Evolutionary conservation across 2,797 vertebrate genomes (phyloP).

Genomic region (Rhynchotus rufescens): DNA sequence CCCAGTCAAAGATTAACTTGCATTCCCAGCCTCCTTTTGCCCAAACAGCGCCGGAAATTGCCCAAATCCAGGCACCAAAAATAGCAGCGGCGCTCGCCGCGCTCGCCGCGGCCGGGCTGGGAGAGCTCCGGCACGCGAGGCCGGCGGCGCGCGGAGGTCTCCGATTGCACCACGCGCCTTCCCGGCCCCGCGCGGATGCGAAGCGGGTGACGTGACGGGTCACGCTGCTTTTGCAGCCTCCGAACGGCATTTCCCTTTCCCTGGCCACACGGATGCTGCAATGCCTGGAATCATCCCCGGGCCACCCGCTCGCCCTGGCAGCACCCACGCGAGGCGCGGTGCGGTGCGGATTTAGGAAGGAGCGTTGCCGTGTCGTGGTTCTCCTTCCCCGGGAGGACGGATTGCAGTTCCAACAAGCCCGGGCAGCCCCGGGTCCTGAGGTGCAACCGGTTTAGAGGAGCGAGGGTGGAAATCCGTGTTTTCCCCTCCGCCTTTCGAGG

Average conservation of each 20-base stretch:
- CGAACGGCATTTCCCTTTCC: fast-evolving
- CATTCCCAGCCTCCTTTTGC: not conserved
- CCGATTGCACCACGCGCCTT: fast-evolving
- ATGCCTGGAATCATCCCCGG: not conserved
- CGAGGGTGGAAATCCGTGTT: not conserved
- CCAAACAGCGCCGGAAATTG: not conserved
- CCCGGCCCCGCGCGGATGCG: fast-evolving
- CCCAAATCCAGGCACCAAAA: not conserved
- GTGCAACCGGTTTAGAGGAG: fast-evolving
- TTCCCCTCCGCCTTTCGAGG: not conserved
- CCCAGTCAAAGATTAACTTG: not conserved
- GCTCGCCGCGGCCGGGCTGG: fast-evolving
- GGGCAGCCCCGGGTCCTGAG: not conserved
- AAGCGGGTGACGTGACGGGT: fast-evolving
- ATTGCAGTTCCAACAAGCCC: fast-evolving
- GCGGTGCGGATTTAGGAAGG: not conserved
- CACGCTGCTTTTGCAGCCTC: fast-evolving
- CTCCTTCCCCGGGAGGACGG: not conserved
- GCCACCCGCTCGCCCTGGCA: not conserved
- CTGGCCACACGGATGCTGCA: fast-evolving
- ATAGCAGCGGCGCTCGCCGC: not conserved
- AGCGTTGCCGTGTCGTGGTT: fast-evolving
- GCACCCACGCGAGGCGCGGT: fast-evolving
- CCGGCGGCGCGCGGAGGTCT: fast-evolving
- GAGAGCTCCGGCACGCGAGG: fast-evolving